A percentile compares a stretch with the other conserved stretches of the same genome.
These are phyloP conservation scores for Cololabis saira DNA, from an alignment of 2,113 vertebrate species.

Conservation along the genomic window DNA sequence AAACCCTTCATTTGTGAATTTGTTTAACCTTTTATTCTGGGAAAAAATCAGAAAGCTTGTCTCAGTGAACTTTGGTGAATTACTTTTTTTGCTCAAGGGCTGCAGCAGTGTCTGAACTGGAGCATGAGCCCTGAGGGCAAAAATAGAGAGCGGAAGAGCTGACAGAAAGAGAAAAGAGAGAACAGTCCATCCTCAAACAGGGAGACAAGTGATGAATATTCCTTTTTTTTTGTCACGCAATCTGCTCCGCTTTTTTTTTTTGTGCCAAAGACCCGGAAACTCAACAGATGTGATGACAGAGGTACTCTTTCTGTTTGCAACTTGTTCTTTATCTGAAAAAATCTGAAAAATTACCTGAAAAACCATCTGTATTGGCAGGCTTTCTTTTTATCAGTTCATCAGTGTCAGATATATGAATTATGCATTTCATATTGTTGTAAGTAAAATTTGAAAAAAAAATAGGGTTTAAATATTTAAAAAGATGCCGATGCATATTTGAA, in stretches of 20 bases:
- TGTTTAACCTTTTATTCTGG: conserved; percentile 33
- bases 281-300: conserved; percentile 59
- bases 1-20: conserved; percentile 28
- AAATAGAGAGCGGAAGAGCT: conserved; percentile 48
- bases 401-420: too few relatives aligned
- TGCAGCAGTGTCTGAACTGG: conserved; percentile 57
- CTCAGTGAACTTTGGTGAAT: conserved; percentile 43
- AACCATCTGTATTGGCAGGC: not conserved
- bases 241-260: conserved; percentile 62
- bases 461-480: too few relatives aligned
- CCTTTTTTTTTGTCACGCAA: conserved; percentile 75
- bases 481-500: too few relatives aligned
- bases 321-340: conserved; percentile 57
- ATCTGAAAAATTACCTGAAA: conserved; percentile 6
- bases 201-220: conserved; percentile 61
- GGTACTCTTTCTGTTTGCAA: conserved; percentile 46
- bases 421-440: too few relatives aligned
- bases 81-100: conserved; percentile 50
- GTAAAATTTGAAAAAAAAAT: too few relatives aligned
- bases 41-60: conserved; percentile 45
- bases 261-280: conserved; percentile 44
- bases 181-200: conserved; percentile 74
- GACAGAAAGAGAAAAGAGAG: conserved; percentile 52
- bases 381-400: too few relatives aligned
- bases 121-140: conserved; percentile 51